Base-by-base conservation (phyloP, 1,140 invertebrate species). In the Brachionus calyciflorus region DNA sequence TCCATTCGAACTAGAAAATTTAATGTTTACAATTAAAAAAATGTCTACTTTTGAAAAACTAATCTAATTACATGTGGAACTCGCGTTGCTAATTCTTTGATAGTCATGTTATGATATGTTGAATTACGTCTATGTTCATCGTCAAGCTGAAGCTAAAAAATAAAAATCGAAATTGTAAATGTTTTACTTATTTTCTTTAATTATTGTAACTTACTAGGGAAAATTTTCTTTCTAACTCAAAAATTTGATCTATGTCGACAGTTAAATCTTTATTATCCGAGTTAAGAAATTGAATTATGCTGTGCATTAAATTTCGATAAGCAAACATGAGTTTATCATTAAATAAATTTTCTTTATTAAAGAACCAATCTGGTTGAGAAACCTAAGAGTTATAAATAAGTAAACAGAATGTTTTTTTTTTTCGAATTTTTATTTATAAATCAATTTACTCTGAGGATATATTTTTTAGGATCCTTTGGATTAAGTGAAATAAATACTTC, bases 351-450 rank as follows among this genome's bases (percentile, higher is more conserved):
- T 73, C 46, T 49, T 41, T 49, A 33, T 73, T 49, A 51, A 73
- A 73, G 40, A 73, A 73, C 69, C 69, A 73, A 40, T 55, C 51
- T 41, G 69, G 69, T 40, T 73, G 69, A 33, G 69, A 49, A 26
- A 70, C 17, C 65, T 70, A 21, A 70, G 46, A n/a, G 17, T 9
- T 21, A 19, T 17, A 1, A 37, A 37, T 4, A 24, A 26, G 0
- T n/a, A 48, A 70, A 48, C 1, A 33, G 21, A 19, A 46, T 40
- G 24, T 17, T 33, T 44, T 17, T 17, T 24, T n/a, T 30, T 26
- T 46, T n/a, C n/a, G n/a, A n/a, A n/a, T n/a, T n/a, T n/a, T n/a
- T n/a, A n/a, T n/a, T n/a, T n/a, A n/a, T 28, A 7, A 6, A 12
- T 5, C 24, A 7, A 26, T 12, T 70, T 48, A 73, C 69, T 55